Evolutionary conservation across 2,113 vertebrate genomes (phyloP), one percentile per base, ranked within the genome.

Genomic region (Ageneiosus marmoratus): DNA sequence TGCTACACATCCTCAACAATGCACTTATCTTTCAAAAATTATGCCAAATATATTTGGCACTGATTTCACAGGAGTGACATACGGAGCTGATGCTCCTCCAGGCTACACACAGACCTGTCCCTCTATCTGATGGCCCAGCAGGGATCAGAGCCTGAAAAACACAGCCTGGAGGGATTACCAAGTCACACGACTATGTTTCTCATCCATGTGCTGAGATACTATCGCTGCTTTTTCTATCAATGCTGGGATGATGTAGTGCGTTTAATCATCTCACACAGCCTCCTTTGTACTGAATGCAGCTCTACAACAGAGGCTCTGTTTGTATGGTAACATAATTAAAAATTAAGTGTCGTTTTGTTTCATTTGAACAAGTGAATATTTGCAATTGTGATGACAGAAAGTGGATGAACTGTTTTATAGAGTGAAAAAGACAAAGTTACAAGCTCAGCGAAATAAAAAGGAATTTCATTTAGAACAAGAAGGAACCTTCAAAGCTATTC

Each of bases 101-200:
- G 51, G 65, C 77, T 51, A 46, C 77, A 46, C 44, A 12, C 24
- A 46, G 67, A 46, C 32, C 20, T 75, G 56, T 60, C n/a, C 44
- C 50, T 34, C 29, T 82, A 82, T 82, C 72, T 77, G 48, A 77
- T 62, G 27, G 46, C 46, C 74, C 50, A 67, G 41, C 51, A 77
- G 67, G 73, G 81, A 34, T 77, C 46, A 76, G 48, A 73, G 24
- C 69, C 11, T 80, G 62, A 69, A 53, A 80, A 80, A 67, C 73
- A 67, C 46, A 69, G 79, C 50, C 63, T 81, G 73, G 20, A 74
- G 72, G 60, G 32, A 29, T 63, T 62, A 48, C 22, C 1, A 34
- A 48, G 72, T 75, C 55, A 37, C 29, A 37, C 24, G 34, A 75
- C 41, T 32, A 55, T 53, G 72, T 65, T 63, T 32, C 55, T 60